Conservation (phyloP, 2,113 vertebrate genomes). For the Actenoides lindsayi region DNA sequence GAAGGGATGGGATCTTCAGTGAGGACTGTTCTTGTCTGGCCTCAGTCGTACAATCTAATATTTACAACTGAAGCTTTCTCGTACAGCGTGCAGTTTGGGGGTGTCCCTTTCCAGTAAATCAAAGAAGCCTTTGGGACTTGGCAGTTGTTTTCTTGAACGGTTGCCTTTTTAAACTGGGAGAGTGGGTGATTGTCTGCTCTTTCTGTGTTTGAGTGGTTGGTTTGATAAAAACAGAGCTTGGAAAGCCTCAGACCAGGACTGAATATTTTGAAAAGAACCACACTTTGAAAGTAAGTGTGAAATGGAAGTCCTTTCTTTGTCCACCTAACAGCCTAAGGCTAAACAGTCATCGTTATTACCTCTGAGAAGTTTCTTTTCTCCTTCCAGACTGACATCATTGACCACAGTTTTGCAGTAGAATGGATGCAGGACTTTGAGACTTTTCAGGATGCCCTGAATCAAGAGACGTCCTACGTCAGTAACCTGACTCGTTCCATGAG, state of each 20-base stretch:
- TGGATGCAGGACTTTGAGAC: conserved; percentile 99
- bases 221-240: background rate
- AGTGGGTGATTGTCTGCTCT: background rate
- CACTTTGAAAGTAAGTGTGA: background rate
- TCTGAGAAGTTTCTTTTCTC: background rate
- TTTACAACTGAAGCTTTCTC: background rate
- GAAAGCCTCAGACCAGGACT: background rate
- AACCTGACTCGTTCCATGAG: conserved; percentile 98
- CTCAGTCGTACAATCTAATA: background rate
- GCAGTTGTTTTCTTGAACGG: background rate
- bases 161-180: background rate
- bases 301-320: background rate
- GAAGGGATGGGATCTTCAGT: background rate
- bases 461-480: conserved; percentile 92
- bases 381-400: conserved; percentile 92
- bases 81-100: background rate
- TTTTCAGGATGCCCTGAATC: conserved; percentile 95
- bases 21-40: background rate
- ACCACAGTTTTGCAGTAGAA: conserved; percentile 95
- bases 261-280: background rate
- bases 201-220: background rate
- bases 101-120: background rate
- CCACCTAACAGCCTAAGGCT: background rate
- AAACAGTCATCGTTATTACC: background rate
- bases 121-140: background rate